Evolutionary conservation across 1,140 invertebrate species (phyloP).

Genomic region (Delia radicum): DNA sequence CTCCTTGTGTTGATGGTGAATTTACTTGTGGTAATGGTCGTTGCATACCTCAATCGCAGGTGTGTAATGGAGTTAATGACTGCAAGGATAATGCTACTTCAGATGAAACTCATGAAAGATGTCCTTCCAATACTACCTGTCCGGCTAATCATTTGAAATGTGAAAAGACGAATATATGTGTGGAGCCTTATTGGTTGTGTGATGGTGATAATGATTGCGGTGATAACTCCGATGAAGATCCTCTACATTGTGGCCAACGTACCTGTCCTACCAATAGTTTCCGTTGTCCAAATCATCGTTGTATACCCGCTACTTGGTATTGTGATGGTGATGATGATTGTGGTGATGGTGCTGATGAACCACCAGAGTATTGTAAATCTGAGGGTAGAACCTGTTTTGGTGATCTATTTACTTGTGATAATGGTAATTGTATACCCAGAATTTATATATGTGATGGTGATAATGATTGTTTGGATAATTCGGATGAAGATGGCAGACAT

Average conservation of each 20-base stretch:
- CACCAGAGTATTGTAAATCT: slow-evolving; percentile 87
- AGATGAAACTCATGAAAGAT: slow-evolving; percentile 85
- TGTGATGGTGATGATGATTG: slow-evolving; percentile 84
- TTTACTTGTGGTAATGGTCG: slow-evolving; percentile 91
- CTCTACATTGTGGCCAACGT: slow-evolving; percentile 81
- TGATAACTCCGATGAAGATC: slow-evolving; percentile 93
- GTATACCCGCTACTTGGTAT: slow-evolving; percentile 90
- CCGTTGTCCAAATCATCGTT: slow-evolving; percentile 82
- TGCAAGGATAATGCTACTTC: slow-evolving; percentile 92
- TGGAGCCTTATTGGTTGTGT: slow-evolving; percentile 93
- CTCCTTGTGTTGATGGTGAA: slow-evolving; percentile 85
- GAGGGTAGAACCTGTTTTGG: slow-evolving; percentile 94
- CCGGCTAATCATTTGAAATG: slow-evolving; percentile 86
- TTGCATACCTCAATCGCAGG: slow-evolving; percentile 82
- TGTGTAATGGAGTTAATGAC: slow-evolving; percentile 92
- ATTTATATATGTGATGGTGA: slow-evolving; percentile 98
- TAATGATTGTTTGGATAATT: slow-evolving; percentile 84
- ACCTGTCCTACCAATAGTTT: slow-evolving; percentile 91
- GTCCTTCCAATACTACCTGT: slow-evolving; percentile 83
- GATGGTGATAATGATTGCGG: slow-evolving; percentile 95
- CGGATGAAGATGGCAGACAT: slow-evolving; percentile 87
- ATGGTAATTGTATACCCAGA: slow-evolving; percentile 93
- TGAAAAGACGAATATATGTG: slow-evolving; percentile 91
- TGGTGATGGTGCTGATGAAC: slow-evolving; percentile 85
- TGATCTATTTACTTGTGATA: slow-evolving; percentile 93